Evolutionary conservation across 2,113 vertebrate species (phyloP).

Genomic region (Tetraodon nigroviridis): DNA sequence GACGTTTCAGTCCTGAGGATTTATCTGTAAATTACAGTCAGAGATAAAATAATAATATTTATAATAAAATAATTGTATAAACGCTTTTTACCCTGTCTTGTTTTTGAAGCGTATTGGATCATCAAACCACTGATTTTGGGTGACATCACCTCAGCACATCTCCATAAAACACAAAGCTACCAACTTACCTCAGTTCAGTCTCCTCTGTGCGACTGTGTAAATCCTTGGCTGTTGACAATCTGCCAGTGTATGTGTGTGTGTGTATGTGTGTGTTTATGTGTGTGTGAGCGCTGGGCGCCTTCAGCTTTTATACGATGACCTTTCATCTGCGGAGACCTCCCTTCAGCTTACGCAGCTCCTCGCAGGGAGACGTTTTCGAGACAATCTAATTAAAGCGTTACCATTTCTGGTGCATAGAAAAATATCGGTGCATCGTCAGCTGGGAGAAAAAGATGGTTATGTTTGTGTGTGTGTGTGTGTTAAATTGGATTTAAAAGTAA

Average conservation of each 20-base stretch:
- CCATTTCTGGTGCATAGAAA: constrained; percentile 57
- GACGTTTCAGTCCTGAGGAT: too few species aligned
- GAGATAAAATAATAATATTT: too few species aligned
- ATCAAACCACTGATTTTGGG: background rate
- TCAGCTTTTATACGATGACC: constrained; percentile 61
- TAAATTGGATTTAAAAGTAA: too few species aligned
- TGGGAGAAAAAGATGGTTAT: background rate
- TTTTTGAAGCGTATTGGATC: background rate
- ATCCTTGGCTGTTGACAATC: constrained; percentile 29
- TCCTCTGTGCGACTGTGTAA: constrained; percentile 35
- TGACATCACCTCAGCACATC: background rate
- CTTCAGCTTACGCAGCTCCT: constrained; percentile 41
- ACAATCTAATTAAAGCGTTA: constrained; percentile 60
- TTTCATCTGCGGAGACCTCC: constrained; percentile 40
- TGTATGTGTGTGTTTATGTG: constrained; percentile 22
- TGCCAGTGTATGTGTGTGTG: constrained; percentile 17
- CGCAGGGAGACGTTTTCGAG: constrained; percentile 36
- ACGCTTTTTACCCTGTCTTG: too few species aligned
- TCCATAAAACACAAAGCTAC: background rate
- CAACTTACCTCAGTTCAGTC: constrained; percentile 36
- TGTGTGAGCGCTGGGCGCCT: constrained; percentile 8
- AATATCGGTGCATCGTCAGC: constrained; percentile 41
- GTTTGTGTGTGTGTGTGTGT: too few species aligned
- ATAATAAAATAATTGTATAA: too few species aligned
- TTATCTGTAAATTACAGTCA: too few species aligned